Conservation (phyloP, 2,797 vertebrate genomes). For the Siniperca obscura region DNA sequence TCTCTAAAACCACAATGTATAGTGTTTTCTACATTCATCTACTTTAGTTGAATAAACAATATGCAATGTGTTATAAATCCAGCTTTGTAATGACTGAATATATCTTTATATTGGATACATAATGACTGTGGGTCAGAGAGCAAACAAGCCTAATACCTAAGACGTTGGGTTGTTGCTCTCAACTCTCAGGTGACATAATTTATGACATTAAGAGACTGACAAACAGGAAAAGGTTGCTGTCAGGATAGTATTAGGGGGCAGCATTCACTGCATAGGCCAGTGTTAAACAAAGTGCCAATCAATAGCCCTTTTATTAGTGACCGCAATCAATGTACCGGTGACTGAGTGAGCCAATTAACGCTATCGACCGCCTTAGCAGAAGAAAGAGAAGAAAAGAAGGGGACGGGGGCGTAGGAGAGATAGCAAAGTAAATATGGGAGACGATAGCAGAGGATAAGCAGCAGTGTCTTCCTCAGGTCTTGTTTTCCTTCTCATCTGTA, state of each 20-base stretch:
- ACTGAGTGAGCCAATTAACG: conserved; percentile 90
- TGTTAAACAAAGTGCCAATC: conserved; percentile 90
- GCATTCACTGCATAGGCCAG: conserved; percentile 79
- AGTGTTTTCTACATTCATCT: neutral
- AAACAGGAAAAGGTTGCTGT: conserved; percentile 90
- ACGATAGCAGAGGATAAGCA: conserved; percentile 81
- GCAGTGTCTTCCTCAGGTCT: conserved; percentile 81
- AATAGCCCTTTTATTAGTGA: conserved; percentile 91
- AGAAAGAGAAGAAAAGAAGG: conserved; percentile 56
- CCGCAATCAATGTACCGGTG: conserved; percentile 90
- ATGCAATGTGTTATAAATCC: neutral
- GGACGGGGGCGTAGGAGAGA: conserved; percentile 42
- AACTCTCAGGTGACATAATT: conserved; percentile 77
- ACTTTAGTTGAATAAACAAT: neutral
- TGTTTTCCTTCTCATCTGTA: conserved; percentile 72
- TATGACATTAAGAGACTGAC: conserved; percentile 84
- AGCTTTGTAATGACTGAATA: neutral
- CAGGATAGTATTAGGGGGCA: conserved; percentile 87
- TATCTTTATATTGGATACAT: neutral
- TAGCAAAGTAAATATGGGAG: conserved; percentile 63
- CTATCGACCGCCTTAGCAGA: conserved; percentile 83
- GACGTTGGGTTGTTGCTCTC: conserved; percentile 5
- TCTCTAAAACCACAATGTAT: neutral
- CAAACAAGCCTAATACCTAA: conserved; percentile 13
- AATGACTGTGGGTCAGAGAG: conserved; percentile 8